A percentile compares a stretch with the other conserved stretches of the same genome.
Conservation (phyloP, 2,113 vertebrate genomes). For the Gila orcuttii region DNA sequence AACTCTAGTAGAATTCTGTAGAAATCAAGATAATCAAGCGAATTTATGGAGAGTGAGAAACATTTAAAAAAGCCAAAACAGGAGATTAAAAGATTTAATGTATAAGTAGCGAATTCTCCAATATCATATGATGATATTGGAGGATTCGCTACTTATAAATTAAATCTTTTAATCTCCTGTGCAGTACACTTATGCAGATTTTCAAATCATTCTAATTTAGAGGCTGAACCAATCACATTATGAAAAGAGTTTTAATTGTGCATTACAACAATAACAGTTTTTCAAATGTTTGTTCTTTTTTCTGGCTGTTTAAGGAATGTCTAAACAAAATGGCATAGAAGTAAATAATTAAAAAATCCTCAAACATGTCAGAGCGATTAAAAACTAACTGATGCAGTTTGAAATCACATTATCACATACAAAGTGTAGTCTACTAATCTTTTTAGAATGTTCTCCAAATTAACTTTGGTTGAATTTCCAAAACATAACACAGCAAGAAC, state of each 20-base stretch:
- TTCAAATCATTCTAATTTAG: too few relatives aligned
- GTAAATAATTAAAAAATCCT: background rate
- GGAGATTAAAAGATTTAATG: too few relatives aligned
- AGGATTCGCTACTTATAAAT: too few relatives aligned
- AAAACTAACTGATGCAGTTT: background rate
- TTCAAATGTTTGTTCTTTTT: background rate
- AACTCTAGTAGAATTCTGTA: too few relatives aligned
- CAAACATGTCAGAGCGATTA: background rate
- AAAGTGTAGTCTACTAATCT: background rate
- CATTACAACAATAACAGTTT: background rate
- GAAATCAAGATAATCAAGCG: too few relatives aligned
- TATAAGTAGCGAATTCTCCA: too few relatives aligned
- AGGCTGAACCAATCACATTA: too few relatives aligned
- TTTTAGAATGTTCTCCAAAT: background rate
- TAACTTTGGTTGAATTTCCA: slow-evolving; percentile 1
- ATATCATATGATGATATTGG: too few relatives aligned
- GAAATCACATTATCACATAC: background rate
- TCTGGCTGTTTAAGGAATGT: background rate
- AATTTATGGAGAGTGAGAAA: too few relatives aligned
- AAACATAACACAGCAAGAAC: background rate
- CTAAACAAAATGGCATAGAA: background rate
- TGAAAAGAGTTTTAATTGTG: background rate
- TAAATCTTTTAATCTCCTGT: too few relatives aligned
- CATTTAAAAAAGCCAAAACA: too few relatives aligned
- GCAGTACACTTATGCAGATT: too few relatives aligned